phyloP scores from a whole-genome alignment of 2,888 invertebrate genomes.

The Fragum sueziense region DNA sequence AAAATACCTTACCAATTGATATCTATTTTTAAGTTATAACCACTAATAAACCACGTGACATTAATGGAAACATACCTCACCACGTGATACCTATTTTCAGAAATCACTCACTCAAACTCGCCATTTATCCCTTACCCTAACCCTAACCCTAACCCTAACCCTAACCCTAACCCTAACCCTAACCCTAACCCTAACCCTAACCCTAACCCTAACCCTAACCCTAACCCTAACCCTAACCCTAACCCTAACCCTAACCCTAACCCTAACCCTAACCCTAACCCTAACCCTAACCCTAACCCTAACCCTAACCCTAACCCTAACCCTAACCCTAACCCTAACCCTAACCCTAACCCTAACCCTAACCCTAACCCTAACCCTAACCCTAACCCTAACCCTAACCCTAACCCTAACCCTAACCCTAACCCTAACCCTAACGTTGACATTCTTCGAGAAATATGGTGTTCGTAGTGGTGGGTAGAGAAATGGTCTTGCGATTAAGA shows the following conservation, averaged over 20 bases:
- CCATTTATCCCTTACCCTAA: conserved; percentile 56
- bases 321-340: conserved; percentile 61
- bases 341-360: conserved; percentile 42
- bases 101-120: conserved; percentile 45
- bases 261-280: conserved; percentile 60
- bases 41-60: too few relatives aligned
- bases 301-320: conserved; percentile 52
- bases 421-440: conserved; percentile 53
- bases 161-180: conserved; percentile 66
- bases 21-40: too few relatives aligned
- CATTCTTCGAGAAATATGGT: too few relatives aligned
- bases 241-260: conserved; percentile 61
- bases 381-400: conserved; percentile 52
- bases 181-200: conserved; percentile 69
- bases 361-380: conserved; percentile 56
- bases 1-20: too few relatives aligned
- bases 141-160: conserved; percentile 60
- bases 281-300: conserved; percentile 46
- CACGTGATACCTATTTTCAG: too few relatives aligned
- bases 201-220: conserved; percentile 65
- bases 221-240: conserved; percentile 48
- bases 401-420: conserved; percentile 48
- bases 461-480: too few relatives aligned
- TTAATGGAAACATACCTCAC: too few relatives aligned
- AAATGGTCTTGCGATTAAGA: too few relatives aligned